phyloP scores from a whole-genome alignment of 1,140 invertebrate genomes.

The Nylanderia fulva region DNA sequence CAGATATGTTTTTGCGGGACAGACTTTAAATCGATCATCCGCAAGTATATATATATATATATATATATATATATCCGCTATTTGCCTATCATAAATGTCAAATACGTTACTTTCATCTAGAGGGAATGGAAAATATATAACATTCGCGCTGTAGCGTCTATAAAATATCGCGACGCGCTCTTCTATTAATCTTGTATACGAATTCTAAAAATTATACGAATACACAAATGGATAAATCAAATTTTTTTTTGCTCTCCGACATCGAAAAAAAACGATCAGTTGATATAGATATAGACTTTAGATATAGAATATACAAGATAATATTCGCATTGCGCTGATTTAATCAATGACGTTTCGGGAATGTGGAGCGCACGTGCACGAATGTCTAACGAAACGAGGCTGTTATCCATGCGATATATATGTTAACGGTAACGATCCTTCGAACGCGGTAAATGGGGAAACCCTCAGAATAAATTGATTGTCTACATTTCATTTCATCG shows the following conservation, averaged over 20 bases:
- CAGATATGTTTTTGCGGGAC: neutral
- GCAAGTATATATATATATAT: too few relatives aligned
- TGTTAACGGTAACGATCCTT: conserved; percentile 56
- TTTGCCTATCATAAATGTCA: neutral
- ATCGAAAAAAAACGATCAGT: neutral
- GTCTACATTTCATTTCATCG: conserved; percentile 62
- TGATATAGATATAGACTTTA: neutral
- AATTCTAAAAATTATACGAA: neutral
- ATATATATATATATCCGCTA: neutral
- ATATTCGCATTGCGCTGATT: neutral
- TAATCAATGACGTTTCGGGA: conserved; percentile 28
- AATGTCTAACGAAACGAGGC: conserved; percentile 10
- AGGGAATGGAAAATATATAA: neutral
- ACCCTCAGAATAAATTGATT: conserved; percentile 57
- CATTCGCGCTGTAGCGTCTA: neutral
- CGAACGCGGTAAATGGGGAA: conserved; percentile 49
- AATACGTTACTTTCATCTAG: neutral
- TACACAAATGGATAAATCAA: neutral
- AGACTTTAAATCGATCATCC: conserved; percentile 27
- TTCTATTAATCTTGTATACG: neutral
- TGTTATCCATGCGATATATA: conserved; percentile 10
- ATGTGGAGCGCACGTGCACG: conserved; percentile 3
- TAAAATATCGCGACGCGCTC: neutral
- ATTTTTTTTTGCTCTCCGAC: neutral
- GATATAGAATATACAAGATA: neutral